Conservation (phyloP, 2,888 invertebrate species). For the Oscheius onirici region DNA sequence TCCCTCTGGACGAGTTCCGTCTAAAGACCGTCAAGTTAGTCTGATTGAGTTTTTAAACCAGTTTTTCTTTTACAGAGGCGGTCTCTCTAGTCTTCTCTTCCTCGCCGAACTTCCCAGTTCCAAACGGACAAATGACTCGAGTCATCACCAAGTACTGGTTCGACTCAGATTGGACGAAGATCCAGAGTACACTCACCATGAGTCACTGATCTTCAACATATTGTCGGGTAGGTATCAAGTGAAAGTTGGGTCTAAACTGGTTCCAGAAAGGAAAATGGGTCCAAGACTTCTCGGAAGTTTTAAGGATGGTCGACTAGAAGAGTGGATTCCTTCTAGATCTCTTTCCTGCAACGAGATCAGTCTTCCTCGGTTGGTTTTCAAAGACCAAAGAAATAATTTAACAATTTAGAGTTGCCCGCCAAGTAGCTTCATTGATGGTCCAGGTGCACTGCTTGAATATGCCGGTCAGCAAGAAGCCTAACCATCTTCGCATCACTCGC, state of each 20-base stretch:
- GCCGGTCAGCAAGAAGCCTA: conserved; percentile 91
- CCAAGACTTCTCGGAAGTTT: conserved; percentile 93
- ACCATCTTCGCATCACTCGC: conserved; percentile 85
- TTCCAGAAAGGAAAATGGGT: conserved; percentile 80
- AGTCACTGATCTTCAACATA: conserved; percentile 93
- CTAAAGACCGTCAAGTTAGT: no score
- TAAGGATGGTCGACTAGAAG: conserved; percentile 82
- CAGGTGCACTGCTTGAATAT: conserved; percentile 87
- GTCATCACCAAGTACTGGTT: conserved; percentile 72
- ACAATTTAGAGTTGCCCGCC: conserved; percentile 75
- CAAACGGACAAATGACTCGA: conserved; percentile 26
- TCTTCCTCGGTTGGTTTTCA: conserved; percentile 76
- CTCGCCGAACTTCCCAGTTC: conserved; percentile 80
- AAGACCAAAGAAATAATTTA: background rate
- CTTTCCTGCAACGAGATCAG: conserved; percentile 83
- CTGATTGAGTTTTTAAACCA: no score
- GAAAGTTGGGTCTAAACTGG: background rate
- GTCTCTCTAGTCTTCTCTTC: conserved; percentile 92
- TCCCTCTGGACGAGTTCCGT: no score
- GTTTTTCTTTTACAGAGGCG: conserved; percentile 80
- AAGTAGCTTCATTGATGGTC: conserved; percentile 90
- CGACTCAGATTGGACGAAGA: conserved; percentile 73
- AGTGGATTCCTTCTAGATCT: conserved; percentile 81
- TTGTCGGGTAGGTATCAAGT: conserved; percentile 78
- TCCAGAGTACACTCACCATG: conserved; percentile 89